Base-by-base conservation (phyloP, 35 echinoderm and acorn worm species). In the Heliocidaris tuberculata region DNA sequence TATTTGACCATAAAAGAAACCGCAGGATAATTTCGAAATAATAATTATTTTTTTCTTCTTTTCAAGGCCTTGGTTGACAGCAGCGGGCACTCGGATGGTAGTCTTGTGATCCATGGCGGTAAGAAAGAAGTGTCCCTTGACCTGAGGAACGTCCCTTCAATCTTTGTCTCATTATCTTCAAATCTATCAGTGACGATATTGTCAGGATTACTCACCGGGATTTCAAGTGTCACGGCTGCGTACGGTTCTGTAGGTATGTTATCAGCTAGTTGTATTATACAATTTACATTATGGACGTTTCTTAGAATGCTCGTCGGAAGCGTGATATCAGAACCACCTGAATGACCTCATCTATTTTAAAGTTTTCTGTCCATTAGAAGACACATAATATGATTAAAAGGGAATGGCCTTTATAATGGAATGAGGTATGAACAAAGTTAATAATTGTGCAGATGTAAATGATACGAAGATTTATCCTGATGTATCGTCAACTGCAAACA, bases 161-260 rank as follows among this genome's bases (percentile, higher is more conserved):
- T 87, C n/a, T 87, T 87, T 87, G 86, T 87, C 19, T 87, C 86
- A 31, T 87, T 21, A 21, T 87, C 86, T 30, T 42, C 86, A 31
- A 30, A 42, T 30, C 10, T 87, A 42, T 31, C 29, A 30, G 86
- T 87, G 12, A 30, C n/a, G 12, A n/a, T 87, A 87, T 6, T 87
- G 29, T 42, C 87, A 17, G 87, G 87, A 48, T 42, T 89, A 10
- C 31, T 89, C 13, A 89, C 87, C 87, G 47, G 31, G 31, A 32
- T 48, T n/a, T 89, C 87, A 42, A 32, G 31, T 5, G 31, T n/a
- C 13, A 42, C 29, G 42, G 30, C 31, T 48, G 31, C 29, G 1
- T 89, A 89, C 9, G 87, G 87, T 42, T 89, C 87, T 24, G 87
- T 89, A 42, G 87, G 87, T 89, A 89, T 13, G 47, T 89, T 89